Percentiles rank a stretch among this genome's conserved stretches.
These are phyloP conservation scores for Anthonomus grandis DNA, from an alignment of 1,140 invertebrate species.

Conservation along the genomic window DNA sequence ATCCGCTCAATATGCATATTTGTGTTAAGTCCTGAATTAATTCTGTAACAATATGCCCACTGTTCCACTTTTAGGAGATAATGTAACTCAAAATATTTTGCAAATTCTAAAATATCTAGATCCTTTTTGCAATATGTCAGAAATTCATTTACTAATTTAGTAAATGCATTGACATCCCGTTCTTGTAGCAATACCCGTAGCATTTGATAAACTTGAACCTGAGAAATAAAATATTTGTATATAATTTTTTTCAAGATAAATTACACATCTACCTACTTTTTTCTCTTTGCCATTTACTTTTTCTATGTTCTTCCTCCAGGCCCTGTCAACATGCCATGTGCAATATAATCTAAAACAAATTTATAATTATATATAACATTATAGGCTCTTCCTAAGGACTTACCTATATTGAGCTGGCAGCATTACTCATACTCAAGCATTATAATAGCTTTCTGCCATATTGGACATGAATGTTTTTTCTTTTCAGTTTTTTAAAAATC, in stretches of 20 bases:
- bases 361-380: neutral
- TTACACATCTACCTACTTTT: neutral
- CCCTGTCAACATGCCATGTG: constrained; percentile 14
- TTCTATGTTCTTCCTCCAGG: constrained; percentile 4
- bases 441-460: constrained; percentile 7
- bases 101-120: constrained; percentile 7
- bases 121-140: neutral
- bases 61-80: constrained; percentile 6
- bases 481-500: neutral
- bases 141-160: constrained; percentile 12
- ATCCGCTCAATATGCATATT: constrained; percentile 22
- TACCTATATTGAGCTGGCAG: constrained; percentile 1
- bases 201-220: constrained; percentile 13
- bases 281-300: constrained; percentile 14
- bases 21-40: constrained; percentile 15
- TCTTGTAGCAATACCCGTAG: constrained; percentile 16
- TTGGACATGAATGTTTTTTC: constrained; percentile 15
- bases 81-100: constrained; percentile 15
- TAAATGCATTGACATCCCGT: constrained; percentile 15
- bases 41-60: constrained; percentile 20
- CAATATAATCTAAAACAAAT: constrained; percentile 10
- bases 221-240: neutral
- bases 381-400: neutral
- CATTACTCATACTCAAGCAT: constrained; percentile 20
- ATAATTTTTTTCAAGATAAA: no score